Base-by-base conservation (phyloP, 1,140 invertebrate genomes). In the Listronotus oregonensis region DNA sequence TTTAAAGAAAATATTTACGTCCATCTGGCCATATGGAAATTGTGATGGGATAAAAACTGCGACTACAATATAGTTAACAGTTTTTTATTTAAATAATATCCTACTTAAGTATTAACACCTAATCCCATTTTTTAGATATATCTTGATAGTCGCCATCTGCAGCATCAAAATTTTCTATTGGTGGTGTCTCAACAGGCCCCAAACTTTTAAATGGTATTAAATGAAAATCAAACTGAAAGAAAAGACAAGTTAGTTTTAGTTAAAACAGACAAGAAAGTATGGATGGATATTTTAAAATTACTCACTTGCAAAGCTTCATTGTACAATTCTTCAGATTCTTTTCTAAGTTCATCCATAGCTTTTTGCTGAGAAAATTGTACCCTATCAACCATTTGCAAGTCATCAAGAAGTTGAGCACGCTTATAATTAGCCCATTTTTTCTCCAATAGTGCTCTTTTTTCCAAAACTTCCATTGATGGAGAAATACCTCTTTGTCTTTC, bases 131-230 rank as follows among this genome's bases (percentile, higher is more conserved):
- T 79, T 86, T 90, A 0, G 91, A 88, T 17, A 90, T 81, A 75
- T 95, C 89, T n/a, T 85, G 77, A 73, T 94, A 95, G 73, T 94
- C 91, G 17, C 94, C 94, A 81, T 96, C 93, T 0, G 90, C 89
- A 59, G 83, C 82, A 2, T 85, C 82, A 77, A 94, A 96, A 66
- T 87, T 82, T 71, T 88, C 81, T 52, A 94, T 91, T 0, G 92
- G 84, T 27, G 93, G 91, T 9, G 93, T 95, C 31, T 85, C 79
- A 5, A 87, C 82, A 0, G 93, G 90, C 0, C 93, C 93, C 64
- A 82, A 82, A 2, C 81, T 73, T 27, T 78, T 81, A 71, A 86
- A 87, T 0, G 92, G 90, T 18, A 95, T 71, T 15, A 93, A 75
- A 14, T 75, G 72, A 12, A 84, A 70, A 77, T 96, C 93, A 8